Conservation (phyloP, 2,888 invertebrate species). For the Drosophila meridionalis region DNA sequence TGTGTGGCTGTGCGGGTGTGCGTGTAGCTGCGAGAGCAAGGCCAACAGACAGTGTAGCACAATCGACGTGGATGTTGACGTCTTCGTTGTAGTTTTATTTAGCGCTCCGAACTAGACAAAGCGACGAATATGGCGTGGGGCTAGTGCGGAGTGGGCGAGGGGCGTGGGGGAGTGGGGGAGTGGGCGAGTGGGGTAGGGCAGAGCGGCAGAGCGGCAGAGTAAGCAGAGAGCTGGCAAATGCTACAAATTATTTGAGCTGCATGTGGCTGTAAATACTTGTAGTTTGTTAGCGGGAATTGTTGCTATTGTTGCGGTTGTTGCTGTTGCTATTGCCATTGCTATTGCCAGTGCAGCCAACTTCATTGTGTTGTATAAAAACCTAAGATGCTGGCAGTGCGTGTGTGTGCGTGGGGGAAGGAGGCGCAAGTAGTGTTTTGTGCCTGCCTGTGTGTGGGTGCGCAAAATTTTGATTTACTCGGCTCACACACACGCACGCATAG, state of each 20-base stretch:
- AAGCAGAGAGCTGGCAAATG: slow-evolving; percentile 50
- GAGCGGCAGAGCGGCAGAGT: background rate
- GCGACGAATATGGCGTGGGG: background rate
- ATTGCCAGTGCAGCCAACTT: slow-evolving; percentile 17
- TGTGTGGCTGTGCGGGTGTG: background rate
- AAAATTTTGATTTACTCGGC: slow-evolving; percentile 63
- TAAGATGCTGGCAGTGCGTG: slow-evolving; percentile 5
- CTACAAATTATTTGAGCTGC: slow-evolving; percentile 76
- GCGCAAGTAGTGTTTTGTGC: slow-evolving; percentile 25
- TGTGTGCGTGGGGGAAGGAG: slow-evolving; percentile 23
- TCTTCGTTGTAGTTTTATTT: slow-evolving; percentile 73
- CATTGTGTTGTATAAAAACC: slow-evolving; percentile 31
- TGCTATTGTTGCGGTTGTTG: slow-evolving; percentile 11
- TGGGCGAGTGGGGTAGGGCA: background rate
- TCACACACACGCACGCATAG: slow-evolving; percentile 15
- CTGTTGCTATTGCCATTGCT: slow-evolving; percentile 24
- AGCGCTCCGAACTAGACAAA: slow-evolving; percentile 39
- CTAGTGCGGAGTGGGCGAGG: background rate
- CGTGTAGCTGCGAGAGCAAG: slow-evolving; percentile 36
- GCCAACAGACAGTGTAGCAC: slow-evolving; percentile 44
- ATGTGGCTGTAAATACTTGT: slow-evolving; percentile 55
- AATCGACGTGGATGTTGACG: slow-evolving; percentile 58
- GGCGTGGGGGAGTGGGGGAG: background rate
- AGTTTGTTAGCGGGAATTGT: slow-evolving; percentile 50
- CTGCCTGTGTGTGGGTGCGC: slow-evolving; percentile 34